Evolutionary conservation across 2,113 vertebrate genomes (phyloP).

Genomic region (Chamaea fasciata): DNA sequence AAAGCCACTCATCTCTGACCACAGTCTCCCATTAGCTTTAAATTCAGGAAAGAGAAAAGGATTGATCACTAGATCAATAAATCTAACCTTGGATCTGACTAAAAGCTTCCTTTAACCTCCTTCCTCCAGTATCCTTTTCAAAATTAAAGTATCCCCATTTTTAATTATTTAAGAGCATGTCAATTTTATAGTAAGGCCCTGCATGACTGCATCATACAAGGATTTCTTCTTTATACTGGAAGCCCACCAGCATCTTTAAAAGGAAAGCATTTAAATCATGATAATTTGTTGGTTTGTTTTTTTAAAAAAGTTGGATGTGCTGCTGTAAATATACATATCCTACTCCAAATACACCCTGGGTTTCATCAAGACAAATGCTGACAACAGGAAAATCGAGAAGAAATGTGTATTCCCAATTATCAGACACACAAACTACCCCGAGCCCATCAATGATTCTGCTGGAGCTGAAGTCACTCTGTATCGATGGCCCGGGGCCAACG

Average conservation of each 20-base stretch:
- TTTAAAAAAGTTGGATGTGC: neutral
- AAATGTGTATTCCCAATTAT: neutral
- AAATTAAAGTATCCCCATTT: constrained; percentile 69
- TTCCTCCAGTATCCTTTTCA: constrained; percentile 71
- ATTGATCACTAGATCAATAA: constrained; percentile 85
- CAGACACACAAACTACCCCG: neutral
- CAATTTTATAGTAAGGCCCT: constrained; percentile 54
- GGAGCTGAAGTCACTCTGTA: neutral
- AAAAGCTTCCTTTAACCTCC: constrained; percentile 79
- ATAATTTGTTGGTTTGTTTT: neutral
- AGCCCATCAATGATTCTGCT: neutral
- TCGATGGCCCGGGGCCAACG: neutral
- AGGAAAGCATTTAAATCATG: neutral
- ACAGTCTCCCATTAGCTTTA: constrained; percentile 71
- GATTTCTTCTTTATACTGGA: constrained; percentile 2
- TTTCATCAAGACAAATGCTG: neutral
- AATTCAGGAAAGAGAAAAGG: constrained; percentile 75
- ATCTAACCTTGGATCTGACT: constrained; percentile 75
- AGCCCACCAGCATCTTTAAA: neutral
- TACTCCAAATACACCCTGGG: neutral
- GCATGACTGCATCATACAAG: constrained; percentile 36
- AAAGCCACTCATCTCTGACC: constrained; percentile 73
- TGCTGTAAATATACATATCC: neutral
- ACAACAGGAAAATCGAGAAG: neutral
- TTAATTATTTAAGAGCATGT: constrained; percentile 75